Evolutionary conservation across 2,113 vertebrate species (phyloP), one percentile per base, ranked within the genome.

Genomic region (Halichoerus grypus): DNA sequence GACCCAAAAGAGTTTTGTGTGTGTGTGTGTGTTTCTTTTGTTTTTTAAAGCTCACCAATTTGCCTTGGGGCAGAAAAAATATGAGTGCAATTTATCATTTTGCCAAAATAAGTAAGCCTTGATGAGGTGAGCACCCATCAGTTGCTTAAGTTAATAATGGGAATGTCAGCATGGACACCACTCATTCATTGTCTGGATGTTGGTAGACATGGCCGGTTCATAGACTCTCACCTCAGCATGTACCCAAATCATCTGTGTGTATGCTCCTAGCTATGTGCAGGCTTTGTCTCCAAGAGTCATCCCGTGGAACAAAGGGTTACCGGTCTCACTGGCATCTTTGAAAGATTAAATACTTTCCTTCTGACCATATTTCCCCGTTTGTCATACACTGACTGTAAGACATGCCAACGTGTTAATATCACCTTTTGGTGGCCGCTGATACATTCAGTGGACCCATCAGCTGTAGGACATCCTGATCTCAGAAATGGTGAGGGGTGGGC

Each of bases 41-140:
- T 79, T 94, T 95, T 82, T 82, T n/a, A 53, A 95, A 87, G 36
- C 69, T 98, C 88, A 97, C 94, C 95, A 96, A 55, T 94, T 97
- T 97, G 71, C 92, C 90, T 97, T 65, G 31, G 72, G 65, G 42
- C 88, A 92, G 69, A 94, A 97, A 97, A 97, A 96, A 86, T 72
- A 74, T 42, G 53, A 96, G 72, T n/a, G 57, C 71, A 96, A 96
- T 97, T 95, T 92, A 96, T 97, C 97, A 96, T 94, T 97, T 97
- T 97, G 92, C 97, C 91, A 91, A 95, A 96, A 87, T 63, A 86
- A 92, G 90, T 96, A 91, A 97, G 86, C 10, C 12, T 82, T 91
- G 97, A 97, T 72, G 94, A 94, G 80, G 59, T 67, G 81, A 93
- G 49, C 87, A 91, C 92, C 89, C 87, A 90, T 72, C 84, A 90